Evolutionary conservation across 2,797 vertebrate species (phyloP).

Genomic region (Falco novaeseelandiae): DNA sequence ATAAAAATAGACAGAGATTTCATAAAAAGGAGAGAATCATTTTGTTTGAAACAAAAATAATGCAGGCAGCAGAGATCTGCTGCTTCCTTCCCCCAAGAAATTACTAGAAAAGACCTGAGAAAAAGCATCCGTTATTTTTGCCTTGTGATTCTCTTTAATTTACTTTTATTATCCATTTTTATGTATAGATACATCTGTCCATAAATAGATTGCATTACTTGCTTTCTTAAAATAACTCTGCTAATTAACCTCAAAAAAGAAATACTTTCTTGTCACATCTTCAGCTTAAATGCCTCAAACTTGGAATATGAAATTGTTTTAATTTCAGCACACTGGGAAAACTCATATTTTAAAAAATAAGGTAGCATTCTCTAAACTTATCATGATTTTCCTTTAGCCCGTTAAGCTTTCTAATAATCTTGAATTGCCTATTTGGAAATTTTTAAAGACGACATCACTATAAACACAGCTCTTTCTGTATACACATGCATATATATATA

Average conservation of each 20-base stretch:
- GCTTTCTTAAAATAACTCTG: slow-evolving; percentile 18
- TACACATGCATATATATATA: not conserved
- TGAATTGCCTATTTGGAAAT: slow-evolving; percentile 34
- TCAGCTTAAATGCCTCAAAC: slow-evolving; percentile 41
- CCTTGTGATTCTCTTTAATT: slow-evolving; percentile 21
- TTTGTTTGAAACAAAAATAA: not conserved
- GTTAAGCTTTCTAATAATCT: slow-evolving; percentile 51
- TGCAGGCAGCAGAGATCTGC: not conserved
- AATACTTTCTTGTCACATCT: slow-evolving; percentile 63
- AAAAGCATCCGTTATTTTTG: slow-evolving; percentile 23
- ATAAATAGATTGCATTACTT: slow-evolving; percentile 37
- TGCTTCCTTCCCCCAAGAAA: not conserved
- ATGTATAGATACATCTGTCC: not conserved
- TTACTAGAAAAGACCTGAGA: not conserved
- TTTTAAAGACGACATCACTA: slow-evolving; percentile 32
- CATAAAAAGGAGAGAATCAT: not conserved
- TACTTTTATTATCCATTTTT: slow-evolving; percentile 50
- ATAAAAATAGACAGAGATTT: not conserved
- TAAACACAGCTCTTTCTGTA: slow-evolving; percentile 56
- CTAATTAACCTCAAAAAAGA: slow-evolving; percentile 66
- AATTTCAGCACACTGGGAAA: slow-evolving; percentile 36
- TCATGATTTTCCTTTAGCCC: not conserved
- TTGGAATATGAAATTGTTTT: slow-evolving; percentile 32
- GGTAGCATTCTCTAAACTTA: slow-evolving; percentile 62
- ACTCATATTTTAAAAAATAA: slow-evolving; percentile 47